phyloP scores from a whole-genome alignment of 2,888 invertebrate species.

The Nemurella pictetii region DNA sequence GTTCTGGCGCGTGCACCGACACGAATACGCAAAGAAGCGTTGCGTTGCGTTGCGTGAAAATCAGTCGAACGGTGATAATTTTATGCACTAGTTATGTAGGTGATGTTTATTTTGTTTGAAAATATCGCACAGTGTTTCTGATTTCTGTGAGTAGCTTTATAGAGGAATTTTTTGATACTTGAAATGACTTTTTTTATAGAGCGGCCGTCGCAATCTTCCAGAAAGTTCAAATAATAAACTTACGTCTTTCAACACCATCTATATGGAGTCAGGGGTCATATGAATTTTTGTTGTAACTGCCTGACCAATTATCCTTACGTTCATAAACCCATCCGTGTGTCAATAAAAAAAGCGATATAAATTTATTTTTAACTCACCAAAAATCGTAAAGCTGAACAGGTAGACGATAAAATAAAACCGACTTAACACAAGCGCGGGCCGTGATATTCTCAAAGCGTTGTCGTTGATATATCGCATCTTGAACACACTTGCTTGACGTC shows the following conservation, averaged over 20 bases:
- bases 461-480: not conserved
- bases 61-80: not conserved
- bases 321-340: too few species aligned
- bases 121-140: not conserved
- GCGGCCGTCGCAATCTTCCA: too few species aligned
- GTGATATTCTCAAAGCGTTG: not conserved
- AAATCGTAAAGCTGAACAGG: not conserved
- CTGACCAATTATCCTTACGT: too few species aligned
- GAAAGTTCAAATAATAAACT: too few species aligned
- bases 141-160: not conserved
- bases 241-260: too few species aligned
- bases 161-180: too few species aligned
- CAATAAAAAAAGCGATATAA: not conserved
- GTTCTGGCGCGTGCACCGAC: not conserved
- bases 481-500: not conserved
- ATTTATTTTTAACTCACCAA: not conserved
- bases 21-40: not conserved
- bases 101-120: not conserved
- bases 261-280: too few species aligned
- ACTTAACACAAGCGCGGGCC: not conserved
- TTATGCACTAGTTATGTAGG: not conserved
- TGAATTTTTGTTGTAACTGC: too few species aligned
- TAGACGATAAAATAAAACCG: not conserved
- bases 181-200: too few species aligned
- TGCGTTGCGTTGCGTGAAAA: not conserved